These are phyloP conservation scores for Stegophylla sp. DNA, from an alignment of 2,888 invertebrate species.

Conservation along the genomic window DNA sequence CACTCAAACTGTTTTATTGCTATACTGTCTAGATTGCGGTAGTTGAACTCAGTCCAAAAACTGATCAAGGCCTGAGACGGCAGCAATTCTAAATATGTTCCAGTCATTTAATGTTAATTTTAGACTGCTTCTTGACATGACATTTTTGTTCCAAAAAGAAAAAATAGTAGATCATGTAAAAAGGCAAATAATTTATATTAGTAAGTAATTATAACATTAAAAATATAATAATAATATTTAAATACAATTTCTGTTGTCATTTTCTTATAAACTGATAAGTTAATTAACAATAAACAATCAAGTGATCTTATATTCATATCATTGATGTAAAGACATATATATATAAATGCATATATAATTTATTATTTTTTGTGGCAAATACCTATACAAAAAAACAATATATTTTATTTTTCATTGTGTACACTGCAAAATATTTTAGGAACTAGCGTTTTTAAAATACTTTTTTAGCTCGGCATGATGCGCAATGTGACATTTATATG, in stretches of 20 bases:
- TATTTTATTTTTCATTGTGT: background rate
- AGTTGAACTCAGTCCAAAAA: constrained; percentile 48
- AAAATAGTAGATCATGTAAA: background rate
- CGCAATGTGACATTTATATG: constrained; percentile 10
- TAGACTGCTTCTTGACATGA: constrained; percentile 17
- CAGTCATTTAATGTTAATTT: constrained; percentile 42
- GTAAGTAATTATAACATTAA: constrained; percentile 41
- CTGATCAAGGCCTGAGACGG: constrained; percentile 14
- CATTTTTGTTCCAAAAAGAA: constrained; percentile 25
- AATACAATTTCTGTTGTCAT: constrained; percentile 27
- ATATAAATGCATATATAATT: constrained; percentile 7
- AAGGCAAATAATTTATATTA: constrained; percentile 50
- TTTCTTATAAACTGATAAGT: constrained; percentile 1
- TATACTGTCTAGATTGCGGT: constrained; percentile 24
- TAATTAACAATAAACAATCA: constrained; percentile 41
- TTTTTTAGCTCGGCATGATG: constrained; percentile 15
- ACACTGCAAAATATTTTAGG: constrained; percentile 37
- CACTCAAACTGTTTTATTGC: constrained; percentile 45
- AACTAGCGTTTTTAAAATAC: constrained; percentile 29
- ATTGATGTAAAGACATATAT: background rate
- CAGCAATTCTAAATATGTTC: constrained; percentile 49
- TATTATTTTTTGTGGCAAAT: background rate
- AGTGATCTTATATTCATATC: background rate
- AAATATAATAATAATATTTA: constrained; percentile 27
- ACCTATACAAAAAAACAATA: constrained; percentile 7